Base-by-base conservation (phyloP, 2,797 vertebrate species). In the Spondyliosoma cantharus region DNA sequence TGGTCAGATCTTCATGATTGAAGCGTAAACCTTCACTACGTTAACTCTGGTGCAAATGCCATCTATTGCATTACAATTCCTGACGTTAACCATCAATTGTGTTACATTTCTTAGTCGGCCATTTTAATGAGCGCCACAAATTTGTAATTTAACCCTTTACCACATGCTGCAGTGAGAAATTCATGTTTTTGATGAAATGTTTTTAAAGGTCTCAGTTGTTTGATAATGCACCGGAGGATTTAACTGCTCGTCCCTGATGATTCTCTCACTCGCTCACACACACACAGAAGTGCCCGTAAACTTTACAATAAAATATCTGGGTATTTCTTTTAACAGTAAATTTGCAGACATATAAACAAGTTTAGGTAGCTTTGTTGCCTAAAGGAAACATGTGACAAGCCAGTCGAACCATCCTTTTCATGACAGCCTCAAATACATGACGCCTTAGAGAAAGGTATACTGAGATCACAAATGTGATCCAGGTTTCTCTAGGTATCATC, bases 81-180 rank as follows among this genome's bases (percentile, higher is more conserved):
- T 62, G 20, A 20, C 12, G 27, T 74, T 24, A 2, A 37, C 6
- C 42, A 7, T 71, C 29, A 54, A 19, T 49, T 56, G 19, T 32
- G 11, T 58, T 64, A 69, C 9, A 67, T 59, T 32, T 50, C 22
- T 58, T 52, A 64, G 22, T 45, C 53, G 52, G 9, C 53, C 8
- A 74, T 58, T 73, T 77, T 16, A 57, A 22, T 25, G 11, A 58
- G 14, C 37, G 37, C 37, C 32, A 78, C 3, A 52, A 29, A 49
- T 43, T 50, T 0, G 45, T 2, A 53, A 73, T 78, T 65, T 42
- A 86, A 91, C 85, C 89, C 84, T 87, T 89, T 84, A 82, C 80
- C 82, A 82, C 76, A 89, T 70, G 14, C 9, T 24, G 16, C 12
- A 3, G 6, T 50, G 58, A 46, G 12, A 58, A 71, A 66, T 46